Evolutionary conservation across 2,888 invertebrate species (phyloP), one percentile per base, ranked within the genome.

Genomic region (Nomada goodeniana): DNA sequence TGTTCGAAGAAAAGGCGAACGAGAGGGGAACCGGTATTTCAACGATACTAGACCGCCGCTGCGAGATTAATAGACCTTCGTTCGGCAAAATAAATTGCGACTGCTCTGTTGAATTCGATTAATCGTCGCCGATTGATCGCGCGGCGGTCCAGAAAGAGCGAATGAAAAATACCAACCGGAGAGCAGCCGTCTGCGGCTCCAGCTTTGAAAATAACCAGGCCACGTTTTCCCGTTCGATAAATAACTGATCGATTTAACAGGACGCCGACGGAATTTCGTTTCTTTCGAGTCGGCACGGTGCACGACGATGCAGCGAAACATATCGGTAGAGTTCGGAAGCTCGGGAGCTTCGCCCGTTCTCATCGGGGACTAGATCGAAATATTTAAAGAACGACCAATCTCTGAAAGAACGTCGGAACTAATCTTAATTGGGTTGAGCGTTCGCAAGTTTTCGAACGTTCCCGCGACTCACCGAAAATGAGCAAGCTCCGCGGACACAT

Each of bases 231-330:
- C 15, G 5, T 53, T 29, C 47, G 29, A 65, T 65, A 47, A 70
- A 76, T 67, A 47, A 18, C 61, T 18, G 70, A 68, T 74, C 75
- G 59, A 74, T 68, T 74, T 50, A 23, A 63, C 15, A 23, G 36
- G 36, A 64, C 36, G 15, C 50, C 18, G 63, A 10, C 10, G 55
- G 63, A 55, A 47, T 53, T 20, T 71, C 23, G 60, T 20, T 65
- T 18, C 64, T 57, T 13, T 20, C 29, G 44, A 20, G 18, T 11
- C 29, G 64, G 15, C 2, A 29, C 55, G 53, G 15, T 64, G 23
- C 15, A 2, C 9, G 26, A 53, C 50, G 63, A 26, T 47, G 36
- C 1, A 57, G 23, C 57, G 50, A 36, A 50, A 72, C 75, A 63
- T 63, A 67, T 68, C 61, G 20, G 47, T 23, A 13, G 47, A n/a